Conservation (phyloP, 2,888 invertebrate species). For the Oscheius sp. region DNA sequence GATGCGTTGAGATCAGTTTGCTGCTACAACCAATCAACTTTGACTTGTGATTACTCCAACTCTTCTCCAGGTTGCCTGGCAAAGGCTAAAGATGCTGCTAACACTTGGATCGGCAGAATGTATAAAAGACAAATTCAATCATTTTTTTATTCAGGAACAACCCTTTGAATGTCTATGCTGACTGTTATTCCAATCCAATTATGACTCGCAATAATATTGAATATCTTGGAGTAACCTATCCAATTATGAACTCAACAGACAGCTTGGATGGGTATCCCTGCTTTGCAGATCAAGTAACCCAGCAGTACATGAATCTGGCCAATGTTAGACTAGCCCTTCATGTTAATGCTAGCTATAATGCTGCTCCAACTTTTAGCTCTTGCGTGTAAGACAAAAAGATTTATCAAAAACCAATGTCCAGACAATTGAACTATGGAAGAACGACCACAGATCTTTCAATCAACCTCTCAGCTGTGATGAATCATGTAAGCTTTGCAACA, state of each 20-base stretch:
- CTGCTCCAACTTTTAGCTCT: constrained; percentile 6
- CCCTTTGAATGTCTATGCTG: constrained; percentile 42
- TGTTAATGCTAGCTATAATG: constrained; percentile 27
- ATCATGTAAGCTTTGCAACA: constrained; percentile 28
- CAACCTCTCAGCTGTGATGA: constrained; percentile 32
- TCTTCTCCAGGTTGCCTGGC: constrained; percentile 29
- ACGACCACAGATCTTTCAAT: constrained; percentile 32
- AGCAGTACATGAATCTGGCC: constrained; percentile 39
- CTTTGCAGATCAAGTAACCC: constrained; percentile 31
- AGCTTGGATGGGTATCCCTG: constrained; percentile 48
- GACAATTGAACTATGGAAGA: constrained; percentile 27
- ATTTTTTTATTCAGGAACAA: constrained; percentile 33
- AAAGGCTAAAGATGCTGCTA: constrained; percentile 35
- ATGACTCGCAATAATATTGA: constrained; percentile 16
- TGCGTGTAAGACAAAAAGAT: constrained; percentile 8
- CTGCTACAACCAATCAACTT: constrained; percentile 34
- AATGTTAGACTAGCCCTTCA: constrained; percentile 50
- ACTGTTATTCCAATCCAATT: constrained; percentile 41
- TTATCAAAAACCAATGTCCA: constrained; percentile 11
- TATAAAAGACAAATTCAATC: neutral
- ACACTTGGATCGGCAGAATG: constrained; percentile 26
- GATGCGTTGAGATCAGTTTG: constrained; percentile 45
- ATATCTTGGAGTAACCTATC: constrained; percentile 24
- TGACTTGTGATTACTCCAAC: constrained; percentile 38
- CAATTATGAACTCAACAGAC: constrained; percentile 41